Conservation (phyloP, 2,113 vertebrate genomes). For the Bos indicus region DNA sequence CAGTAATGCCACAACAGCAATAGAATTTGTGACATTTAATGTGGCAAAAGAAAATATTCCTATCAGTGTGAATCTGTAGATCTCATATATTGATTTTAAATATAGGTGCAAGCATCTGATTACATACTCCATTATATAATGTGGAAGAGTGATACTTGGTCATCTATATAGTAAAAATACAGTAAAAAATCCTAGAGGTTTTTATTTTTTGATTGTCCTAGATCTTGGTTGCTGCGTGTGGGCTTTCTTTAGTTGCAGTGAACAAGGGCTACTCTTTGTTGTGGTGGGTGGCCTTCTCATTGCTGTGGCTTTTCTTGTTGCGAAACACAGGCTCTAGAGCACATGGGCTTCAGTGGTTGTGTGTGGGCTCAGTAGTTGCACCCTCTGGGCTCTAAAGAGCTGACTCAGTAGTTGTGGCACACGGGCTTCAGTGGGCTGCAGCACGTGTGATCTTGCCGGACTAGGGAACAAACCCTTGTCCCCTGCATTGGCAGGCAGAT, state of each 20-base stretch:
- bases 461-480: background rate
- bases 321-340: accelerated
- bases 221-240: background rate
- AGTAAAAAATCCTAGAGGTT: background rate
- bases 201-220: background rate
- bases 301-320: background rate
- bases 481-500: background rate
- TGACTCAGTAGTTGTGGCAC: background rate
- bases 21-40: background rate
- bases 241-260: background rate
- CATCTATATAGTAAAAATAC: background rate
- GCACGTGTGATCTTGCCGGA: background rate
- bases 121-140: background rate
- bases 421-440: background rate
- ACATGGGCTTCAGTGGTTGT: background rate
- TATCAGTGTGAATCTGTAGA: background rate
- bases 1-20: background rate
- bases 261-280: background rate
- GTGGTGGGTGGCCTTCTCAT: background rate
- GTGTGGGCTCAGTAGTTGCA: background rate
- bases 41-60: background rate
- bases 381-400: background rate
- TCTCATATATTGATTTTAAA: background rate
- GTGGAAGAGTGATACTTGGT: background rate
- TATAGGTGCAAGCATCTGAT: background rate